These are phyloP conservation scores for Agonopterix arenella DNA, from an alignment of 2,888 invertebrate genomes.

Conservation along the genomic window DNA sequence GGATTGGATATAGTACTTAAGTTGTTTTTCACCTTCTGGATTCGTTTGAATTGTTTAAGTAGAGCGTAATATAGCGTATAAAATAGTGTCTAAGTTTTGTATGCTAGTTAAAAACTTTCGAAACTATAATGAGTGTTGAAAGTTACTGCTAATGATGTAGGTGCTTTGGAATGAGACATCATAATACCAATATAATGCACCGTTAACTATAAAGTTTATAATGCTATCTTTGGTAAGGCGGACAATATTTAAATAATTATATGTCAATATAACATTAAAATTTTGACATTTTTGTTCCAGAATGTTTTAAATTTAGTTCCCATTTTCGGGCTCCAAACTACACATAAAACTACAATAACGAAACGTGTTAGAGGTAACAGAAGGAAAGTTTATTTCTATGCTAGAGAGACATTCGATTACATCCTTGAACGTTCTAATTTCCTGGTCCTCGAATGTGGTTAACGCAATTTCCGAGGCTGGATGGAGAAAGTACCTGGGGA, in stretches of 20 bases:
- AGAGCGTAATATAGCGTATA: too few species aligned
- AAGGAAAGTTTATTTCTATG: constrained; percentile 53
- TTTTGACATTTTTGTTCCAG: not conserved
- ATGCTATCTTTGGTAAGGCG: too few species aligned
- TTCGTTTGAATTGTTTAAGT: too few species aligned
- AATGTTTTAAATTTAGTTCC: not conserved
- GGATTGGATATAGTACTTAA: not conserved
- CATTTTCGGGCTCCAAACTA: too few species aligned
- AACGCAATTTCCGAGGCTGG: constrained; percentile 72
- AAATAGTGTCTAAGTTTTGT: too few species aligned
- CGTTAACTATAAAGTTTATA: too few species aligned
- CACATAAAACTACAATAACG: not conserved
- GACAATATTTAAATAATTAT: not conserved
- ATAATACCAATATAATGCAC: too few species aligned
- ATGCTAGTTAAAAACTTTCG: too few species aligned
- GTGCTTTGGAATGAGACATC: too few species aligned
- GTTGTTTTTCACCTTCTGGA: too few species aligned
- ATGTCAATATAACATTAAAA: not conserved
- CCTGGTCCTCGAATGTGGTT: constrained; percentile 72
- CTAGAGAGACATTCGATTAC: constrained; percentile 69
- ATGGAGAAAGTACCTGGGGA: constrained; percentile 57
- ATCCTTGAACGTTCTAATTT: constrained; percentile 74
- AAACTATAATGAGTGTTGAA: too few species aligned
- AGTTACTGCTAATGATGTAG: too few species aligned
- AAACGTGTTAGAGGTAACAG: constrained; percentile 30